Percentiles rank a stretch among this genome's conserved stretches.
These are phyloP conservation scores for Xiphophorus maculatus DNA, from an alignment of 2,113 vertebrate genomes.

Conservation along the genomic window DNA sequence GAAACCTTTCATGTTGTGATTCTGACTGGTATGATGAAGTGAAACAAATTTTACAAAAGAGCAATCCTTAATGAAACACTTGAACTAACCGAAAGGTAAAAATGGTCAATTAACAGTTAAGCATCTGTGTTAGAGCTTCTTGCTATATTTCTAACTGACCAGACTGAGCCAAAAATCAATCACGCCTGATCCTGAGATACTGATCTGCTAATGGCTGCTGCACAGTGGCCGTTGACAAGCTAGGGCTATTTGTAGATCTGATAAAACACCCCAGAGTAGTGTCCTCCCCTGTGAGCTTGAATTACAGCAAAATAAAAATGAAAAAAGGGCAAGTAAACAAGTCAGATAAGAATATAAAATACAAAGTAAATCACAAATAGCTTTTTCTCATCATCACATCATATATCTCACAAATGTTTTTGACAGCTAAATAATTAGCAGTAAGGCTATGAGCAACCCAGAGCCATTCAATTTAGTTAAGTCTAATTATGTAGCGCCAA, in stretches of 20 bases:
- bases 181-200: conserved; percentile 36
- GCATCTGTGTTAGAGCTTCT: background rate
- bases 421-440: background rate
- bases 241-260: conserved; percentile 25
- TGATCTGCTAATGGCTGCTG: conserved; percentile 38
- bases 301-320: background rate
- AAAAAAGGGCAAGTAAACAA: background rate
- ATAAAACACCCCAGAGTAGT: conserved; percentile 17
- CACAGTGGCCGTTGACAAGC: conserved; percentile 9
- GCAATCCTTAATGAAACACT: conserved; percentile 15
- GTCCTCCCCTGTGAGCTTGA: background rate
- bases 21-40: background rate
- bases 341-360: background rate
- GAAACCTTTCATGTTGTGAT: conserved; percentile 17
- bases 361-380: background rate
- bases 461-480: background rate
- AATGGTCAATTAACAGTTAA: conserved; percentile 26
- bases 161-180: conserved; percentile 32
- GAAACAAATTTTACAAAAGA: conserved; percentile 25
- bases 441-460: background rate
- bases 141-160: conserved; percentile 11
- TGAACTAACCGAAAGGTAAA: conserved; percentile 21
- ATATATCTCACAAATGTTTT: background rate
- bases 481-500: background rate
- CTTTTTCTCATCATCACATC: background rate